Conservation (phyloP, 2,797 vertebrate species). For the Hydrocynus forskahlii region DNA sequence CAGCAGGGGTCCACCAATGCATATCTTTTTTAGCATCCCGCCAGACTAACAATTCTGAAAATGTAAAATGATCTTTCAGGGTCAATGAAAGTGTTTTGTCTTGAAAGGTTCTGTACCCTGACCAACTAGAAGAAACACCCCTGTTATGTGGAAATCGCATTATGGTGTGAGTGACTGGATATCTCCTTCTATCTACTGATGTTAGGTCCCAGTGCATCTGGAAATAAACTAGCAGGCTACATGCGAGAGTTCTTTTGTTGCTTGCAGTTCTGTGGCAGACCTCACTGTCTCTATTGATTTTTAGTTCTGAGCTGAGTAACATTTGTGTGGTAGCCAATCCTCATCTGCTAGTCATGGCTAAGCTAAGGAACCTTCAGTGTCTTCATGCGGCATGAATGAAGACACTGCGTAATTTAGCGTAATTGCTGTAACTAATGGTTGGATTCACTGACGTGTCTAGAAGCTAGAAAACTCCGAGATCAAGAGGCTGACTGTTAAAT, state of each 20-base stretch:
- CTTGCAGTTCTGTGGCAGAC: not conserved
- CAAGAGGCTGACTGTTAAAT: not conserved
- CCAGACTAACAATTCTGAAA: constrained; percentile 9
- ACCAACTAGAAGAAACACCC: not conserved
- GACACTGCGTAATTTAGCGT: too few relatives aligned
- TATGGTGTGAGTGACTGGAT: not conserved
- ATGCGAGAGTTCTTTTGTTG: constrained; percentile 8
- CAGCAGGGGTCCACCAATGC: not conserved
- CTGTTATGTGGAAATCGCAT: not conserved
- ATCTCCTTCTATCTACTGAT: not conserved
- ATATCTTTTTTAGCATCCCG: not conserved
- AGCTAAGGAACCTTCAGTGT: not conserved
- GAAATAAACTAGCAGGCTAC: constrained; percentile 10
- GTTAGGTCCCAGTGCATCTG: constrained; percentile 4
- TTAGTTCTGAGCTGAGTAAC: not conserved
- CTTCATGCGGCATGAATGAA: not conserved
- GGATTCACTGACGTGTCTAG: not conserved
- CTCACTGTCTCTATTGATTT: constrained; percentile 25
- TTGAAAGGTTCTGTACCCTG: not conserved
- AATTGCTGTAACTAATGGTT: not conserved
- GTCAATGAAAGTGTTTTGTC: not conserved
- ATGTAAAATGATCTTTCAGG: constrained; percentile 9
- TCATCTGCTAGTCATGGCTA: not conserved
- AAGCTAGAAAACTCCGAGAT: not conserved
- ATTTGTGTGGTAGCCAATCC: constrained; percentile 1